Conservation (phyloP, 2,797 vertebrate species). For the Podargus strigoides region DNA sequence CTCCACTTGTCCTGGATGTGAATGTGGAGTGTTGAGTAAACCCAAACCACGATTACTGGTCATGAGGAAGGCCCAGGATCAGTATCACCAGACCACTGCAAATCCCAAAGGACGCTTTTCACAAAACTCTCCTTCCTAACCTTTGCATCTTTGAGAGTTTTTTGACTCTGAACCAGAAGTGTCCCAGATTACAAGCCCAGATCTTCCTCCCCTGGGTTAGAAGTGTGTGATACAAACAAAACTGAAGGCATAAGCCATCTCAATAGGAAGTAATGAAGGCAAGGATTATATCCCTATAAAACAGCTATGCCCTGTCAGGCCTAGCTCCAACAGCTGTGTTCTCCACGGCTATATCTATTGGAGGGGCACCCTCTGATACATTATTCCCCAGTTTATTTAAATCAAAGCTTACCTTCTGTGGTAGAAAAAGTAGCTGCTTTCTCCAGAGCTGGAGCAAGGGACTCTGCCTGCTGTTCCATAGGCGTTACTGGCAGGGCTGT, state of each 20-base stretch:
- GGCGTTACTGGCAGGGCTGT: background rate
- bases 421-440: background rate
- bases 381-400: background rate
- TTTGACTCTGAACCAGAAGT: background rate
- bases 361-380: background rate
- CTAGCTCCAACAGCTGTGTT: background rate
- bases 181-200: background rate
- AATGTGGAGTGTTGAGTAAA: constrained; percentile 25
- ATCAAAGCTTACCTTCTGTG: background rate
- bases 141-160: background rate
- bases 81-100: background rate
- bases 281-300: background rate
- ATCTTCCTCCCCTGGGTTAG: background rate
- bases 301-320: background rate
- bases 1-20: constrained; percentile 26
- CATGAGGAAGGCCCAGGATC: background rate
- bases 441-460: background rate
- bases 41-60: background rate
- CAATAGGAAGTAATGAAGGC: background rate
- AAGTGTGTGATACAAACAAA: background rate
- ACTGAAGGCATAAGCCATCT: background rate
- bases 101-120: background rate
- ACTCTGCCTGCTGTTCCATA: background rate
- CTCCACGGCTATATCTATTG: background rate
- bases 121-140: background rate